phyloP scores from a whole-genome alignment of 2,113 vertebrate genomes.

The Hystrix brachyura region DNA sequence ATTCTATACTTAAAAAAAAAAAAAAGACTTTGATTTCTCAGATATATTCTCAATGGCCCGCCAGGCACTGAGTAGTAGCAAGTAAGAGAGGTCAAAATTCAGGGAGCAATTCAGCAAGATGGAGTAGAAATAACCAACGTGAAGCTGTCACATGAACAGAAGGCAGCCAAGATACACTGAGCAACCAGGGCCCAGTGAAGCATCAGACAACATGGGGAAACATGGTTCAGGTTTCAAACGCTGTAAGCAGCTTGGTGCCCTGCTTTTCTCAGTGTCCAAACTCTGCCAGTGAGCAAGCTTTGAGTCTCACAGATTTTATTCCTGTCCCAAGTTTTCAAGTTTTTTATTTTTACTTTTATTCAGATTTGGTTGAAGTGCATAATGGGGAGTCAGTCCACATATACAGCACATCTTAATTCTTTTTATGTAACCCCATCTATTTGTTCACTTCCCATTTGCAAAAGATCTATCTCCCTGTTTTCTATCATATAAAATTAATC shows the following conservation, averaged over 20 bases:
- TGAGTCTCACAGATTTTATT: background rate
- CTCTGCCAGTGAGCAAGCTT: background rate
- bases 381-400: background rate
- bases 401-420: background rate
- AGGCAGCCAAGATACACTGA: background rate
- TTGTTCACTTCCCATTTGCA: background rate
- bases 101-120: background rate
- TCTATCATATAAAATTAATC: background rate
- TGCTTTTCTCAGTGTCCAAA: background rate
- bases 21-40: background rate
- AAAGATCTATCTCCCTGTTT: background rate
- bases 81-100: slow-evolving; percentile 3
- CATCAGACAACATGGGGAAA: background rate
- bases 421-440: background rate
- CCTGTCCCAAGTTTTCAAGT: background rate
- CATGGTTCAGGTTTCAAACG: background rate
- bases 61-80: background rate
- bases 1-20: background rate
- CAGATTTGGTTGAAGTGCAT: background rate
- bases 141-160: background rate
- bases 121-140: background rate
- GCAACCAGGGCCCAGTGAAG: background rate
- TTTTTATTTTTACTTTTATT: background rate
- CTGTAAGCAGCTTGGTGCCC: background rate
- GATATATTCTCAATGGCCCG: background rate